Base-by-base conservation (phyloP, 2,113 vertebrate species). In the Oreochromis niloticus region DNA sequence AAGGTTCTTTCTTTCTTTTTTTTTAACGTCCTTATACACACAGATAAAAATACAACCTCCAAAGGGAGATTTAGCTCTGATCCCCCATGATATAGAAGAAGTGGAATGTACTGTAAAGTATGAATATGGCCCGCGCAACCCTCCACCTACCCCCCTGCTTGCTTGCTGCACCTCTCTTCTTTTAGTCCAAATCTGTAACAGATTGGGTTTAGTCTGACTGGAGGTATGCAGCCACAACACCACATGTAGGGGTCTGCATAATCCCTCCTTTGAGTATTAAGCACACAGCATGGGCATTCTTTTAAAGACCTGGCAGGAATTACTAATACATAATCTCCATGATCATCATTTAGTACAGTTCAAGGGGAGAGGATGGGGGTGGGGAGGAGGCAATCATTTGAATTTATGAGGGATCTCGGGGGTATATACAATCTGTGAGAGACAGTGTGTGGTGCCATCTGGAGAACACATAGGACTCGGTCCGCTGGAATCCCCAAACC, bases 171-270 rank as follows among this genome's bases (percentile, higher is more conserved):
- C 92, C 94, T 91, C 92, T 92, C 87, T 91, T 90, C 34, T 86
- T 95, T 92, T 85, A 90, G 84, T 83, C 91, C 91, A 96, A 96
- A 96, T 96, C 91, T 96, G 95, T 92, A 96, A 95, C 96, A 96
- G 96, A 96, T 96, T 96, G 96, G 92, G 88, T 95, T 95, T 95
- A 94, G 94, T 95, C 95, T 94, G 96, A 94, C 90, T 96, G 92
- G 92, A 96, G 96, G 95, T 96, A 95, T 95, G 96, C 91, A 96
- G 96, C 95, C 96, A 96, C 94, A 96, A 95, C 96, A 96, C 93
- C 93, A 94, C 95, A 95, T 93, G 94, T 83, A 95, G 91, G 83
- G 90, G 90, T 89, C 92, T 85, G 59, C 91, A 52, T 96, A 96
- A 97, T 96, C 96, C 95, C 68, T 85, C 85, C 87, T 43, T 91